Base-by-base conservation (phyloP, 2,888 invertebrate species). In the Leucoma salicis region DNA sequence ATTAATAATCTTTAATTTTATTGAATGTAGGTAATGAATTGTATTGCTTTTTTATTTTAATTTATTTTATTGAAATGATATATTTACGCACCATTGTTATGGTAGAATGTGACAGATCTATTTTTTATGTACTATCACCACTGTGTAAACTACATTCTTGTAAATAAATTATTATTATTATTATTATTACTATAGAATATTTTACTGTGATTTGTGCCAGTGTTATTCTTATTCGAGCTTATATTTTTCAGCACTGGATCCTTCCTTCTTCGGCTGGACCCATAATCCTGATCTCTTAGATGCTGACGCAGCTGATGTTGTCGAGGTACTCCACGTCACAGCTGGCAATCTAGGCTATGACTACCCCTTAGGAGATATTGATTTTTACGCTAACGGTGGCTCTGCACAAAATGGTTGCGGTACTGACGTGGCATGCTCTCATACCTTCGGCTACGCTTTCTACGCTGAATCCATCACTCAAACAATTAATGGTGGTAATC, bases 341-440 rank as follows among this genome's bases (percentile, higher is more conserved):
- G 68, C 74, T 21, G 87, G 87, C 0, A 3, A 25, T 14, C 35
- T 58, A 1, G 90, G 89, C 18, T 87, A 86, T 53, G 87, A 85
- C 54, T 36, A 46, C 0, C 84, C 89, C 0, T 57, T 89, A 10
- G 90, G 90, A 8, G 64, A 76, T 47, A 3, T 88, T 1, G 80
- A 90, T 58, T 87, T 89, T 60, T 90, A 85, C 49, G 54, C 89
- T 16, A 88, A 89, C 48, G 87, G 87, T 3, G 90, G 88, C 7
- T 25, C 49, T 1, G n/a, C 25, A 25, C 88, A 88, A 53, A 48
- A 32, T 1, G 80, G 81, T 10, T 90, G 90, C 44, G 74, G 63
- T 2, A 35, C 35, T 0, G 69, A 75, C 14, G 0, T 38, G 0
- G 1, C 32, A 0, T 90, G 90, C 59, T 78, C 84, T 0, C 83